These are phyloP conservation scores for Pampusana beccarii DNA, from an alignment of 2,113 vertebrate species.

Conservation along the genomic window DNA sequence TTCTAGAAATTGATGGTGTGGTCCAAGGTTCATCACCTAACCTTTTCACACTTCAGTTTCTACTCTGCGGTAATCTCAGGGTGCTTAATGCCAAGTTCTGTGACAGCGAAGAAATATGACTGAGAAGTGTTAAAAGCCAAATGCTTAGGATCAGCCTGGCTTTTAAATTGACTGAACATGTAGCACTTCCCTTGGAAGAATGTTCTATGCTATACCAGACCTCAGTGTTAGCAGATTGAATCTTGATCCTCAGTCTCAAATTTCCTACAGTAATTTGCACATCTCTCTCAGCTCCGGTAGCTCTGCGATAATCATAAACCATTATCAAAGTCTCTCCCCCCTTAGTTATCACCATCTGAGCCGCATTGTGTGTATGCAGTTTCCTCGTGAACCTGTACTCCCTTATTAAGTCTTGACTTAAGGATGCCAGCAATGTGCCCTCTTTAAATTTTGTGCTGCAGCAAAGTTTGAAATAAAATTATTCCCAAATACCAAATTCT, in stretches of 20 bases:
- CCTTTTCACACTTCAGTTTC: background rate
- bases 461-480: constrained; percentile 44
- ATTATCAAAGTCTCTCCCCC: background rate
- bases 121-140: background rate
- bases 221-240: constrained; percentile 52
- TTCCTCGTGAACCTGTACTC: constrained; percentile 26
- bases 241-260: background rate
- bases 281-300: background rate
- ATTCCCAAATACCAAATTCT: background rate
- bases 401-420: constrained; percentile 67
- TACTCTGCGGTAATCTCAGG: background rate
- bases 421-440: constrained; percentile 65
- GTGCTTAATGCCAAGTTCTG: background rate
- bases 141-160: background rate
- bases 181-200: constrained; percentile 59
- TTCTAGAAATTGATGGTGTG: background rate
- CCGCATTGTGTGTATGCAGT: background rate
- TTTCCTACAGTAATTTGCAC: background rate
- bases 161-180: background rate
- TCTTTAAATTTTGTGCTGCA: constrained; percentile 45
- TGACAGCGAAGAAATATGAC: background rate
- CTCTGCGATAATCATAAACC: background rate
- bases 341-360: constrained; percentile 50
- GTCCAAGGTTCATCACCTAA: background rate
- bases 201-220: constrained; percentile 47